Base-by-base conservation (phyloP, 2,797 vertebrate genomes). In the Pseudocheirus occidentalis region DNA sequence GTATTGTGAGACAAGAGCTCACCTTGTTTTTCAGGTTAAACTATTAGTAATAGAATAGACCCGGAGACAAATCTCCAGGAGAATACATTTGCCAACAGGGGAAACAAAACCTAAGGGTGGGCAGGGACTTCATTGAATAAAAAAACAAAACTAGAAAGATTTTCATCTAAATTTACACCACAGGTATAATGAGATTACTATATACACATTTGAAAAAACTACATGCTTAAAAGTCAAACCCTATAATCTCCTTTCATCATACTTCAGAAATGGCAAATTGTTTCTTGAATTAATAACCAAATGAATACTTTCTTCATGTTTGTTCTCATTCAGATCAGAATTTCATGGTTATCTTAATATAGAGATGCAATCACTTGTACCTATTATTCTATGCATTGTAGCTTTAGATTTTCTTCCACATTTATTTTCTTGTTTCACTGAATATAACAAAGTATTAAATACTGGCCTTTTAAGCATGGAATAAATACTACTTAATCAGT, bases 231-330 rank as follows among this genome's bases (percentile, higher is more conserved):
- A 97, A 97, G 93, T 59, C 55, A 57, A 95, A 81, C 92, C 81
- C 94, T 96, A 28, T 96, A 96, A 95, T 97, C 93, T 95, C 89
- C 90, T 97, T 95, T 94, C 55, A 90, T 95, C 95, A 90, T 28
- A 96, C 90, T 95, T 96, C 40, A 95, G 93, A 94, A 96, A 89
- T 92, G 90, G n/a, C 10, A 95, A 95, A 57, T 87, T 95, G 21
- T 95, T 95, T 93, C 93, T 95, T 87, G 95, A 97, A 95, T 96
- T 97, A 97, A 97, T 93, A 94, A 95, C 90, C 57, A 97, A 97
- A 96, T 93, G 91, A 96, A 95, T 87, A 55, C 90, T 96, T 56
- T 94, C 94, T 94, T 95, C 90, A 90, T 52, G 58, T 18, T 94
- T 73, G 54, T 95, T 96, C 96, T 95, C 10, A 94, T 95, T 95